A percentile compares a stretch with the other conserved stretches of the same genome.
Conservation (phyloP, 2,797 vertebrate genomes). For the Pipistrellus pygmaeus region DNA sequence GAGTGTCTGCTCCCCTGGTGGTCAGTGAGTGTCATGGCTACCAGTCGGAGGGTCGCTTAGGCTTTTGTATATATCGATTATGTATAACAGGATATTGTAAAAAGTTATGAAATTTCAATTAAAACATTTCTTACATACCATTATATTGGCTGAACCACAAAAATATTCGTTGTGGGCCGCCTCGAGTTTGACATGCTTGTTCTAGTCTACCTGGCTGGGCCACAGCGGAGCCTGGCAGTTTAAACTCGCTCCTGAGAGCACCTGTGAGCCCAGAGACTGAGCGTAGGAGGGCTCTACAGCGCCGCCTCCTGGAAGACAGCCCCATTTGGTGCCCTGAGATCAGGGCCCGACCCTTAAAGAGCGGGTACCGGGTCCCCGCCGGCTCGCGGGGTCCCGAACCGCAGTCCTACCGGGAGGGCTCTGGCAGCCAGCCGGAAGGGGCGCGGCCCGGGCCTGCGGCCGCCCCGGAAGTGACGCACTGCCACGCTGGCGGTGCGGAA, state of each 20-base stretch:
- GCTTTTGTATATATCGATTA: no score
- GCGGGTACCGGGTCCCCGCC: not conserved
- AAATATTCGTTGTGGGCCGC: no score
- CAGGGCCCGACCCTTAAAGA: not conserved
- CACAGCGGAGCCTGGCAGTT: not conserved
- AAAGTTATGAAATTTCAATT: no score
- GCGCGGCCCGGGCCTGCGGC: not conserved
- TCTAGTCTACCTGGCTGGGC: not conserved
- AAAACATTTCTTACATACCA: no score
- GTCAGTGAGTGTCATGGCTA: no score
- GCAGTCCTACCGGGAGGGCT: rapidly evolving
- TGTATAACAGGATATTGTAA: no score
- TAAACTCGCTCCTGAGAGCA: slow-evolving; percentile 10
- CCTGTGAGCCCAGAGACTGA: not conserved
- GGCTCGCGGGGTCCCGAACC: rapidly evolving
- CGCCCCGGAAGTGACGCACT: slow-evolving; percentile 76
- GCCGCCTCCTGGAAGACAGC: not conserved
- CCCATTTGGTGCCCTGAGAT: not conserved
- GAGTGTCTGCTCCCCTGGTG: no score
- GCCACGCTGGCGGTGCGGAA: slow-evolving; percentile 74
- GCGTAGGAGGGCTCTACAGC: not conserved
- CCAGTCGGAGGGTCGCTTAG: no score
- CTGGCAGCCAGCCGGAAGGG: rapidly evolving
- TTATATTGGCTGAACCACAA: no score
- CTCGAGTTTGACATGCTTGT: not conserved